Conservation (phyloP, 2,797 vertebrate genomes). For the Neolamprologus multifasciatus region DNA sequence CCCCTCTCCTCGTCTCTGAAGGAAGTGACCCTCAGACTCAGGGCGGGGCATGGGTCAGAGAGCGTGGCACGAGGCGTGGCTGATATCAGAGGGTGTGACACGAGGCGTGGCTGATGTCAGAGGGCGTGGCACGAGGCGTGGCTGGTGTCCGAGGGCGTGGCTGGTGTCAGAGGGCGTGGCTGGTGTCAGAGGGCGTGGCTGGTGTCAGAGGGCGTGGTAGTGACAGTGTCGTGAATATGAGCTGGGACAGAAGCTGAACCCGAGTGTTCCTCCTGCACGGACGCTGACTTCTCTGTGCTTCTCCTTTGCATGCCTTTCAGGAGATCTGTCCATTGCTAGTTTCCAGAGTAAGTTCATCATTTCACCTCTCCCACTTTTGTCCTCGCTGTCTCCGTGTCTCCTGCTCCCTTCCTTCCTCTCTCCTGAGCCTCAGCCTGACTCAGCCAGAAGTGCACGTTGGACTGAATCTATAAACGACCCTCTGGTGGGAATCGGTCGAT, state of each 20-base stretch:
- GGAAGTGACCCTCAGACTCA: neutral
- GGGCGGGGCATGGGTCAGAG: accelerated
- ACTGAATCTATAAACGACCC: neutral
- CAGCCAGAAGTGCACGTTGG: neutral
- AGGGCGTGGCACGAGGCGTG: neutral
- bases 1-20: neutral
- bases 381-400: neutral
- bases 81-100: no score
- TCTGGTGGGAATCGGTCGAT: neutral
- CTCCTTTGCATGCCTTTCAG: constrained; percentile 59
- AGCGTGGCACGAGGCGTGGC: no score
- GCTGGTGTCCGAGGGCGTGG: no score
- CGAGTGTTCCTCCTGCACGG: constrained; percentile 13
- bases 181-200: accelerated
- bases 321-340: constrained; percentile 69
- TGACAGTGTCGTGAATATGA: accelerated
- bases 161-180: no score
- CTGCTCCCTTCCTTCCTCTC: neutral
- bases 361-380: neutral
- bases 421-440: neutral
- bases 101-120: no score
- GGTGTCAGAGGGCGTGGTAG: neutral
- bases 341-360: constrained; percentile 64
- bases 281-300: constrained; percentile 6
- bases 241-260: neutral